phyloP scores from a whole-genome alignment of 37 sponge, comb jelly and placozoan species.

The Spongia lamella region DNA sequence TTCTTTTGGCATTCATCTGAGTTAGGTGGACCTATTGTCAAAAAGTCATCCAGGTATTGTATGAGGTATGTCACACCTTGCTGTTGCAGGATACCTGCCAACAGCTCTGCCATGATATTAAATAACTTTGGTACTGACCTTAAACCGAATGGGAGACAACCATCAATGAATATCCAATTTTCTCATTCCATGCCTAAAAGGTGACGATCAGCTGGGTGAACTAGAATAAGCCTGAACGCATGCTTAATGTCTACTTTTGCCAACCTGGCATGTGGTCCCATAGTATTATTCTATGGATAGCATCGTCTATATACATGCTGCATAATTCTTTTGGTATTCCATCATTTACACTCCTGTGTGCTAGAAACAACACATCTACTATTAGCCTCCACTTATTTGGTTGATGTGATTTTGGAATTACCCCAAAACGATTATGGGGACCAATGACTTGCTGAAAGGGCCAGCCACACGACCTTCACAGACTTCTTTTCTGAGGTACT shows the following conservation, averaged over 20 bases:
- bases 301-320: neutral
- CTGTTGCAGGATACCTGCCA: neutral
- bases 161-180: neutral
- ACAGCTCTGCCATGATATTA: constrained; percentile 1
- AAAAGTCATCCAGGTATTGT: constrained; percentile 18
- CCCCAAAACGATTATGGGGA: neutral
- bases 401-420: too few species aligned
- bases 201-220: constrained; percentile 12
- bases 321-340: neutral
- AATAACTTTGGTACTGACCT: too few species aligned
- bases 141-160: constrained; percentile 9
- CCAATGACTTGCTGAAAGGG: neutral
- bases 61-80: neutral
- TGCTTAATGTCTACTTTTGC: neutral
- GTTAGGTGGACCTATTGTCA: neutral
- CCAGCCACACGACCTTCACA: neutral
- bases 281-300: neutral
- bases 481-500: neutral
- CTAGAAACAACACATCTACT: neutral
- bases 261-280: constrained; percentile 1
- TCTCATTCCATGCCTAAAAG: constrained; percentile 11
- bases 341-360: neutral
- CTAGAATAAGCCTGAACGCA: constrained; percentile 5
- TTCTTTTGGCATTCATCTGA: neutral
- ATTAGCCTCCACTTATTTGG: constrained; percentile 7